Conservation (phyloP, 2,113 vertebrate genomes). For the Vulpes ferrilata region DNA sequence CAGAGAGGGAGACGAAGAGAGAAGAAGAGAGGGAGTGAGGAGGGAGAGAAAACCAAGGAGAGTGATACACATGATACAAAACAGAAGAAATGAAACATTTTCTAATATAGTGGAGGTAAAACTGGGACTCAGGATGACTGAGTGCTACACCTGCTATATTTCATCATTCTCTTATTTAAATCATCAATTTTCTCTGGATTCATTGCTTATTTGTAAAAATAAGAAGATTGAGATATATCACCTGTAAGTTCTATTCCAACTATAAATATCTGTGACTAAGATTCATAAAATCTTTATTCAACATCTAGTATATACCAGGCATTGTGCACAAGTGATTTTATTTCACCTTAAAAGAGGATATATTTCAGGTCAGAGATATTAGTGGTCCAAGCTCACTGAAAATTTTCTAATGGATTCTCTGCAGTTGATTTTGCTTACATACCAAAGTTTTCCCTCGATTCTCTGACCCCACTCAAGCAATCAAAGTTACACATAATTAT, state of each 20-base stretch:
- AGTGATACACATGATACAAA: background rate
- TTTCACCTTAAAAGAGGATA: background rate
- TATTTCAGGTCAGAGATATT: constrained; percentile 6
- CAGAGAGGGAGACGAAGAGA: background rate
- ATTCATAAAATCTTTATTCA: background rate
- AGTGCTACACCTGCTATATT: background rate
- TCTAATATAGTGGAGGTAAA: background rate
- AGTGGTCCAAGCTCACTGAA: background rate
- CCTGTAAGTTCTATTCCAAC: background rate
- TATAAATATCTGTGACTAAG: background rate
- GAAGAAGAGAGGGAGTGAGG: background rate
- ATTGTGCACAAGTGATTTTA: background rate
- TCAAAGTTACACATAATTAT: background rate
- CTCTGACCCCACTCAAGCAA: background rate
- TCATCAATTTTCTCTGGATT: background rate
- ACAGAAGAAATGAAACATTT: background rate
- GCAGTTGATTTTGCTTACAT: background rate
- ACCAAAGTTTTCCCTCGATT: background rate
- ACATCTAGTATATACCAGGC: background rate
- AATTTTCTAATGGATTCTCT: background rate
- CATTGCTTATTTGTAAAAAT: background rate
- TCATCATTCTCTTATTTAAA: background rate
- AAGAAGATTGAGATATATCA: background rate
- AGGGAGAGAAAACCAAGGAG: background rate
- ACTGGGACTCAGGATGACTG: background rate